These are phyloP conservation scores for Berghia stephanieae DNA, from an alignment of 1,140 invertebrate species.

Conservation along the genomic window DNA sequence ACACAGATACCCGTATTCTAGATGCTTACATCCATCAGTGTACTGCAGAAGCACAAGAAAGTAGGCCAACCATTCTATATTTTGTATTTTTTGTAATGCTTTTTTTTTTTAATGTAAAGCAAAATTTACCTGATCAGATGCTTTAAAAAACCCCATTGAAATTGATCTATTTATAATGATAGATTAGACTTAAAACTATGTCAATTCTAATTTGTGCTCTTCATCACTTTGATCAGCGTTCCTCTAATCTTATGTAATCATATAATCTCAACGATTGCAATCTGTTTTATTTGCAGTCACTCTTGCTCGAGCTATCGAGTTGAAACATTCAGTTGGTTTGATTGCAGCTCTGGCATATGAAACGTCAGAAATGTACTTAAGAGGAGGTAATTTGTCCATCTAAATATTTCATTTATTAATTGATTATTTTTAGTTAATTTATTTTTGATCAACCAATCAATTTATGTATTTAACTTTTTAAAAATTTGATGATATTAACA, in stretches of 20 bases:
- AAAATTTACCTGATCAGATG: too few relatives aligned
- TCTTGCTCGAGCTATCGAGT: constrained; percentile 76
- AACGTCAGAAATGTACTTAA: constrained; percentile 74
- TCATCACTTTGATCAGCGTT: too few relatives aligned
- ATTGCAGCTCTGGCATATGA: constrained; percentile 76
- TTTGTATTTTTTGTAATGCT: too few relatives aligned
- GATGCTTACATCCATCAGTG: constrained; percentile 77
- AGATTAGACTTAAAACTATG: too few relatives aligned
- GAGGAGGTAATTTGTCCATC: constrained; percentile 66
- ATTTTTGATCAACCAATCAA: not conserved
- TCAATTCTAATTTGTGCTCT: too few relatives aligned
- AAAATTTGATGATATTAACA: not conserved
- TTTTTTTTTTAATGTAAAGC: too few relatives aligned
- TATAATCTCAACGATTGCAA: too few relatives aligned
- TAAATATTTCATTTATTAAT: not conserved
- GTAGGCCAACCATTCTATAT: constrained; percentile 55
- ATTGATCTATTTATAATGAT: too few relatives aligned
- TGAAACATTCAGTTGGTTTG: constrained; percentile 75
- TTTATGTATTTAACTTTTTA: too few relatives aligned
- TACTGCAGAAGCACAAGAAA: constrained; percentile 80
- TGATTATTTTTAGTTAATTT: not conserved
- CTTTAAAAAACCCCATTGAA: too few relatives aligned
- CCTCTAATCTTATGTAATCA: too few relatives aligned
- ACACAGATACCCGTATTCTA: constrained; percentile 74
- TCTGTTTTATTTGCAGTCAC: constrained; percentile 72